Conservation (phyloP, 2,113 vertebrate species). For the Drymodes brunneopygia region DNA sequence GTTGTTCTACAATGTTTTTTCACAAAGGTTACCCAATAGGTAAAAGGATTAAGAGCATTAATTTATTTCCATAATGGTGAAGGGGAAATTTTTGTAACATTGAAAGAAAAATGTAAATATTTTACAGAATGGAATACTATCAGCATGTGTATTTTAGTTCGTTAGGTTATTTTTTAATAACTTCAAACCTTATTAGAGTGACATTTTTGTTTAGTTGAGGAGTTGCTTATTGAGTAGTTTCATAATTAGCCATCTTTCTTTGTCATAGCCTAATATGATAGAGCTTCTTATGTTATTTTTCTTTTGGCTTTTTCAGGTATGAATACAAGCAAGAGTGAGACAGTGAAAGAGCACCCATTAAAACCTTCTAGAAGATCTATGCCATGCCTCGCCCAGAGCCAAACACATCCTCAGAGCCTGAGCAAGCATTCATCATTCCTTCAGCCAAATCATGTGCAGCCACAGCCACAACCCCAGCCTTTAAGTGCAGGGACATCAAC, state of each 20-base stretch:
- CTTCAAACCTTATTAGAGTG: background rate
- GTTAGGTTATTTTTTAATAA: background rate
- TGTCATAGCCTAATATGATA: background rate
- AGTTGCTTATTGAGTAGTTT: background rate
- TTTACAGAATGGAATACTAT: background rate
- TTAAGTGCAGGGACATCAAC: slow-evolving; percentile 45
- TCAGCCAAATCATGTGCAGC: slow-evolving; percentile 66
- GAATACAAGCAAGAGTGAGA: slow-evolving; percentile 95
- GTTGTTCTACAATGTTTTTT: background rate
- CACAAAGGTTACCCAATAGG: background rate
- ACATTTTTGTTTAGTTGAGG: background rate
- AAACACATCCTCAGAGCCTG: slow-evolving; percentile 88
- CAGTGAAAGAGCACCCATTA: slow-evolving; percentile 87
- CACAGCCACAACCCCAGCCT: slow-evolving; percentile 71
- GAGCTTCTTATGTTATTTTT: background rate
- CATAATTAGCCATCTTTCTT: background rate
- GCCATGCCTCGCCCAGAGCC: slow-evolving; percentile 91
- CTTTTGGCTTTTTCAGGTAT: slow-evolving; percentile 78
- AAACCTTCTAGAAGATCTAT: slow-evolving; percentile 92
- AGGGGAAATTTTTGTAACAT: background rate
- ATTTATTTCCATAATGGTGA: background rate
- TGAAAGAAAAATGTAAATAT: background rate
- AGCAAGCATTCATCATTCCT: slow-evolving; percentile 86
- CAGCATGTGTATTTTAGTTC: background rate
- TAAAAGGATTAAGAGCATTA: background rate